Percentiles rank a stretch among this genome's conserved stretches.
These are phyloP conservation scores for Octodon degus DNA, from an alignment of 2,113 vertebrate species.

Conservation along the genomic window DNA sequence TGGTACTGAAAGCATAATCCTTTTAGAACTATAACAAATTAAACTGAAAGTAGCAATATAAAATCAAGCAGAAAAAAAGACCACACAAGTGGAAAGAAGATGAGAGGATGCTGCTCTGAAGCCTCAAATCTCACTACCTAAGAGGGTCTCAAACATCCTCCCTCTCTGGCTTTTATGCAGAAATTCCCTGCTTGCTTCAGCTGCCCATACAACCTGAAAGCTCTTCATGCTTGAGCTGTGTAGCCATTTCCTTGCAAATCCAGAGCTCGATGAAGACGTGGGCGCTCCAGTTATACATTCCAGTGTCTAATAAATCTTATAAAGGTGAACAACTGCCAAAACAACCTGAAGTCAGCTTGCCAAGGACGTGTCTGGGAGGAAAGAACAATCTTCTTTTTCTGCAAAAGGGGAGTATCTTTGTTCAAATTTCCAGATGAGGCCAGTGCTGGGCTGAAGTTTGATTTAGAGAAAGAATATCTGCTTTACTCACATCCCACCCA, in stretches of 20 bases:
- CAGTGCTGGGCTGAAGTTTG: neutral
- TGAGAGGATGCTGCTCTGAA: neutral
- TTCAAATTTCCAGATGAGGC: neutral
- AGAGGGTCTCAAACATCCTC: too few species aligned
- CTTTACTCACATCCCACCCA: neutral
- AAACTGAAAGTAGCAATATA: constrained; percentile 56
- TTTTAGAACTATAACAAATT: constrained; percentile 76
- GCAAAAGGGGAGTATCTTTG: neutral
- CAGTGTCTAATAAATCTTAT: neutral
- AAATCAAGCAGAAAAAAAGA: constrained; percentile 61
- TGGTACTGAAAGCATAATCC: constrained; percentile 72
- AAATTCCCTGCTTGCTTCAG: neutral
- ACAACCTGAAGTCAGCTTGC: neutral
- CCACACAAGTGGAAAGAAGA: constrained; percentile 12
- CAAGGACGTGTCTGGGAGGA: neutral
- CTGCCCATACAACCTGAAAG: neutral
- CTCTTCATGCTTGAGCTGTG: neutral
- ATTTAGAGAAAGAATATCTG: neutral
- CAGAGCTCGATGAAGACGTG: neutral
- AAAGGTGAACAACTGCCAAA: neutral
- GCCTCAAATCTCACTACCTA: neutral
- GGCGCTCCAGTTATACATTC: neutral
- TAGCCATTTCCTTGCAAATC: neutral
- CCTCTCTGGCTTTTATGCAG: neutral
- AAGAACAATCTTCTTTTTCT: neutral